Conservation (phyloP, 35 echinoderm and acorn worm species). For the Ophioderma brevispina region DNA sequence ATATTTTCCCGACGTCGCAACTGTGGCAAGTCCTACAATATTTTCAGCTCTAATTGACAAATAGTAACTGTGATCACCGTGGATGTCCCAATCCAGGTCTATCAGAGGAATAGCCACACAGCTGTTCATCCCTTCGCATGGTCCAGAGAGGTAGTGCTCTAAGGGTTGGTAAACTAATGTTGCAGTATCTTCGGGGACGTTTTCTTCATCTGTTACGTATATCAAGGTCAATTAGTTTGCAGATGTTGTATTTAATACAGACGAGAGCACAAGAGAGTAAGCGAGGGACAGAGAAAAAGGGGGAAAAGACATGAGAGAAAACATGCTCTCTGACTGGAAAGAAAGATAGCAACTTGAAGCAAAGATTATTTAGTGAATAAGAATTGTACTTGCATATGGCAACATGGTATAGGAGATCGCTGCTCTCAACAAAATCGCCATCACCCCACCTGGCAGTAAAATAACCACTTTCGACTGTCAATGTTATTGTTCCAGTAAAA, state of each 20-base stretch:
- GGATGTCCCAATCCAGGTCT: slow-evolving; percentile 24
- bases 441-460: neutral
- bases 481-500: neutral
- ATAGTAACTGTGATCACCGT: slow-evolving; percentile 40
- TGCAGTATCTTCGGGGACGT: no score
- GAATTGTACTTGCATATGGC: neutral
- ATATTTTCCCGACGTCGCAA: slow-evolving; percentile 17
- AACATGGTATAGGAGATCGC: neutral
- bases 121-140: neutral
- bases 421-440: neutral
- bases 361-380: no score
- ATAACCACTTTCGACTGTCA: neutral
- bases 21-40: neutral
- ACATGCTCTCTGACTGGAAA: no score
- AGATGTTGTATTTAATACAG: no score
- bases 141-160: neutral
- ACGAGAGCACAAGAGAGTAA: no score
- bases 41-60: slow-evolving; percentile 43
- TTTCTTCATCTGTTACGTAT: neutral
- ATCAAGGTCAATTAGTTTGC: neutral
- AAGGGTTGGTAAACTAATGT: neutral
- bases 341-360: no score
- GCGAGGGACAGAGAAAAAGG: no score
- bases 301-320: no score
- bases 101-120: slow-evolving; percentile 16